phyloP scores from a whole-genome alignment of 37 sponge, comb jelly and placozoan species.

The Beroe ovata region DNA sequence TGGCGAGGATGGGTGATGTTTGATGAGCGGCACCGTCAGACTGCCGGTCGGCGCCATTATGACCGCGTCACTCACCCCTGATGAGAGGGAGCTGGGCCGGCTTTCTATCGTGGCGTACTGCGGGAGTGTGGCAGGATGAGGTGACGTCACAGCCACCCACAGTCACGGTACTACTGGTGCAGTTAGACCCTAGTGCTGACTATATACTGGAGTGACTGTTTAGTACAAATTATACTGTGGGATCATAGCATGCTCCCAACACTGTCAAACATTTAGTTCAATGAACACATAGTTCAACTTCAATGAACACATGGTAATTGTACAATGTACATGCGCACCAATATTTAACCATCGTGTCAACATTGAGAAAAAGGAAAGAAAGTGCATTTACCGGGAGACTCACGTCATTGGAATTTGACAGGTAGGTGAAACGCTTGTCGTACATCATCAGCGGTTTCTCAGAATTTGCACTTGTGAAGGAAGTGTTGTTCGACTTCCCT shows the following conservation, averaged over 20 bases:
- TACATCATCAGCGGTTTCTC: conserved; percentile 6
- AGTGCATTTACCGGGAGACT: neutral
- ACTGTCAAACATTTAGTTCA: no score
- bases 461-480: conserved; percentile 18
- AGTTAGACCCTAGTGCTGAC: neutral
- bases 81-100: conserved; percentile 38
- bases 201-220: neutral
- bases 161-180: neutral
- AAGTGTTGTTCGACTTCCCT: neutral
- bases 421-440: conserved; percentile 59
- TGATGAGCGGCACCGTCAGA: conserved; percentile 5
- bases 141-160: neutral
- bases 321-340: no score
- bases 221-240: no score
- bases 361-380: neutral
- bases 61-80: conserved; percentile 18
- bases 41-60: neutral
- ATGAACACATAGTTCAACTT: no score
- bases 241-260: no score
- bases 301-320: neutral
- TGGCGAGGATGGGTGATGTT: conserved; percentile 49
- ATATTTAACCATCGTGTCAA: no score
- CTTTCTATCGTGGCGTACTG: conserved; percentile 68
- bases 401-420: conserved; percentile 41
- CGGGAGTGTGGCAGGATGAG: neutral